Conservation (phyloP, 2,888 invertebrate genomes). For the Teleogryllus oceanicus region DNA sequence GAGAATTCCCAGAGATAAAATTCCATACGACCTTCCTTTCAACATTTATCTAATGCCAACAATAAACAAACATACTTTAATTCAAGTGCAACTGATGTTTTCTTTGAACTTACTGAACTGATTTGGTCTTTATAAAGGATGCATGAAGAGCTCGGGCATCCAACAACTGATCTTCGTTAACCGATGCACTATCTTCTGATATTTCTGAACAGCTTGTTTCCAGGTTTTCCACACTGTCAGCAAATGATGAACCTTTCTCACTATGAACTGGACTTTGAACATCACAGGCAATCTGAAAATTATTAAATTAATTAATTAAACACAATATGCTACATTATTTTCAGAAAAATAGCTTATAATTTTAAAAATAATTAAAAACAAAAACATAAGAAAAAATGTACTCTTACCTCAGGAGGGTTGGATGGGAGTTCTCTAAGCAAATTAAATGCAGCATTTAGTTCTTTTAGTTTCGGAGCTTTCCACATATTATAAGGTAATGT, state of each 20-base stretch:
- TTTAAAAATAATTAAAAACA: constrained; percentile 20
- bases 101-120: constrained; percentile 33
- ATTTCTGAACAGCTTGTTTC: constrained; percentile 24
- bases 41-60: too few species aligned
- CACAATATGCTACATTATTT: background rate
- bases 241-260: constrained; percentile 18
- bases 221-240: background rate
- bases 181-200: constrained; percentile 30
- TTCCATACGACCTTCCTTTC: too few species aligned
- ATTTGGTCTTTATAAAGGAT: constrained; percentile 35
- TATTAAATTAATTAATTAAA: background rate
- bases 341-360: background rate
- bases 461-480: constrained; percentile 79
- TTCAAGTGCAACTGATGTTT: too few species aligned
- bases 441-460: constrained; percentile 87
- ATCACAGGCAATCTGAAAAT: background rate
- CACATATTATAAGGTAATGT: constrained; percentile 79
- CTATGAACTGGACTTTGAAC: constrained; percentile 19
- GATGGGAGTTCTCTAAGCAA: constrained; percentile 68
- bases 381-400: constrained; percentile 46
- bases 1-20: too few species aligned
- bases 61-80: too few species aligned
- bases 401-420: constrained; percentile 51
- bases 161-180: constrained; percentile 35
- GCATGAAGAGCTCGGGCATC: constrained; percentile 36